phyloP scores from a whole-genome alignment of 2,888 invertebrate species.

The Myathropa florea region DNA sequence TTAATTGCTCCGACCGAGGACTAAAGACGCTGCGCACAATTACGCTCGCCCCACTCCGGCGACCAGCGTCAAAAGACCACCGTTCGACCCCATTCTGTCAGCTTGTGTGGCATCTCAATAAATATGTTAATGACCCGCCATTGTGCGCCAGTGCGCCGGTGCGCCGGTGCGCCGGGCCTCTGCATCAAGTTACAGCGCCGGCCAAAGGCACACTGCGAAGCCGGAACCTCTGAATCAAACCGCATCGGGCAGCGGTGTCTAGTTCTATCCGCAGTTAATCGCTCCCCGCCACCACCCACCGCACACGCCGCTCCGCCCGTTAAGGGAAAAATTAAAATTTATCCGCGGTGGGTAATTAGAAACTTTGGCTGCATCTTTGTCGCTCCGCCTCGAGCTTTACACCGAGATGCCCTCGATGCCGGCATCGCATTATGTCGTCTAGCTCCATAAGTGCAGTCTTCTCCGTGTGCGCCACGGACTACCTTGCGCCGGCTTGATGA shows the following conservation, averaged over 20 bases:
- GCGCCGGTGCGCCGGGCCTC: neutral
- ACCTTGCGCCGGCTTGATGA: neutral
- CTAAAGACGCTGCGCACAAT: neutral
- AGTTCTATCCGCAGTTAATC: slow-evolving; percentile 34
- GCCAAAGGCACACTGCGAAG: neutral
- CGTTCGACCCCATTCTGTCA: slow-evolving; percentile 61
- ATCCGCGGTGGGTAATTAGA: slow-evolving; percentile 65
- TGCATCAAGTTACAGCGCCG: neutral
- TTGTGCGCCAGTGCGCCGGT: neutral
- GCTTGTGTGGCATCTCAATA: slow-evolving; percentile 70
- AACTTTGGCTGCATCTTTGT: slow-evolving; percentile 40
- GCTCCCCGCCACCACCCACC: slow-evolving; percentile 56
- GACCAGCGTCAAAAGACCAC: slow-evolving; percentile 43
- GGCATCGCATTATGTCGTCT: slow-evolving; percentile 38
- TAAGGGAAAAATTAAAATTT: slow-evolving; percentile 55
- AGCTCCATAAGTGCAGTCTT: no score
- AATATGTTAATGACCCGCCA: slow-evolving; percentile 62
- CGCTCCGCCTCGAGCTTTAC: neutral
- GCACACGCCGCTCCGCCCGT: neutral
- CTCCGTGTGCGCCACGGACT: slow-evolving; percentile 17
- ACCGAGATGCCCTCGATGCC: neutral
- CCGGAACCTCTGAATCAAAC: slow-evolving; percentile 26
- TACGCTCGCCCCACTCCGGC: slow-evolving; percentile 48
- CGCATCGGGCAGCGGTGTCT: slow-evolving; percentile 6
- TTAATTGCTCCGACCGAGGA: slow-evolving; percentile 54